phyloP scores from a whole-genome alignment of 2,888 invertebrate genomes.

The Thelaira solivaga region DNA sequence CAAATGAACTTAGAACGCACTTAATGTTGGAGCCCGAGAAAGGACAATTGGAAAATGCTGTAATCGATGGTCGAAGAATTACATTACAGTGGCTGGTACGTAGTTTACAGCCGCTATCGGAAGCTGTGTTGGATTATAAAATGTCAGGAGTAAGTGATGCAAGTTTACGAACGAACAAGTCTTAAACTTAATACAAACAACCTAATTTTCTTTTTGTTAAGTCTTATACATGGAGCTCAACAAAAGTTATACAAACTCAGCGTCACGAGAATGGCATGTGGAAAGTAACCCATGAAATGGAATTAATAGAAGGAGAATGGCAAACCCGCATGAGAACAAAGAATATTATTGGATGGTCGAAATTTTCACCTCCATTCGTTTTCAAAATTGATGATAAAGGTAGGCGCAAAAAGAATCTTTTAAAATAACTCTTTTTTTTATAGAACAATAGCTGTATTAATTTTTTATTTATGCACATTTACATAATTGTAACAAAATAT shows the following conservation, averaged over 20 bases:
- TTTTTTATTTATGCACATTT: neutral
- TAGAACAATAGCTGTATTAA: no score
- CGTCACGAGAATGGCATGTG: slow-evolving; percentile 72
- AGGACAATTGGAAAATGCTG: slow-evolving; percentile 71
- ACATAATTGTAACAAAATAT: neutral
- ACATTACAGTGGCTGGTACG: slow-evolving; percentile 73
- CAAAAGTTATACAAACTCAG: slow-evolving; percentile 70
- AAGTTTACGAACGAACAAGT: neutral
- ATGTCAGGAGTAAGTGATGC: slow-evolving; percentile 70
- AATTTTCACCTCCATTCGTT: slow-evolving; percentile 71
- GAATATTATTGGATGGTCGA: slow-evolving; percentile 74
- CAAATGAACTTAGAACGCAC: slow-evolving; percentile 68
- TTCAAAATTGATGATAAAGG: slow-evolving; percentile 68
- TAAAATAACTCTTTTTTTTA: no score
- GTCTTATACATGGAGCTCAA: slow-evolving; percentile 73
- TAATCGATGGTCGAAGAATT: slow-evolving; percentile 69
- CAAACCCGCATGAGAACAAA: slow-evolving; percentile 72
- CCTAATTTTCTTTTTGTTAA: no score
- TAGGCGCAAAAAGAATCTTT: no score
- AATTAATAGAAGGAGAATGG: slow-evolving; percentile 72
- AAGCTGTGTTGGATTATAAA: slow-evolving; percentile 74
- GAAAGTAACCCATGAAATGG: slow-evolving; percentile 74
- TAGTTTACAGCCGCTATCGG: slow-evolving; percentile 73
- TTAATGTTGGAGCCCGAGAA: slow-evolving; percentile 73
- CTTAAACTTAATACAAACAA: neutral